phyloP scores from a whole-genome alignment of 2,113 vertebrate genomes.

The Campylorhamphus procurvoides region DNA sequence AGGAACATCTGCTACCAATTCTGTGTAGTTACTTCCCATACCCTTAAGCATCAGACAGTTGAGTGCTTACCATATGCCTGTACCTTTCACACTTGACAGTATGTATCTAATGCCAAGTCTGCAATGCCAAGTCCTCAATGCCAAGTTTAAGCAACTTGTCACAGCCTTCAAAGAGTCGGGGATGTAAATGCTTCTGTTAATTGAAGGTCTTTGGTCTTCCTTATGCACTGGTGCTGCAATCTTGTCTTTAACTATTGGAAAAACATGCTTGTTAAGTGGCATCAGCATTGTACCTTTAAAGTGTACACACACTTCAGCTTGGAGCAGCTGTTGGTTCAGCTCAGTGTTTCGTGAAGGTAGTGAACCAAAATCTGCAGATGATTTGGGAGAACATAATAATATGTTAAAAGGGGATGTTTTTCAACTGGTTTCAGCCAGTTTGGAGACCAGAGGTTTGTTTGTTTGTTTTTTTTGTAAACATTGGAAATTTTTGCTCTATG shows the following conservation, averaged over 20 bases:
- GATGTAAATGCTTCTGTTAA: neutral
- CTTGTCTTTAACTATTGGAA: neutral
- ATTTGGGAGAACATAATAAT: neutral
- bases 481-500: neutral
- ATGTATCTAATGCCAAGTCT: neutral
- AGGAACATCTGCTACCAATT: neutral
- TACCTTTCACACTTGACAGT: slow-evolving; percentile 13
- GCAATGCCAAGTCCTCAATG: neutral
- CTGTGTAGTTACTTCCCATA: neutral
- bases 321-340: neutral
- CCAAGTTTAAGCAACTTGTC: neutral
- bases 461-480: neutral
- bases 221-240: neutral
- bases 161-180: neutral
- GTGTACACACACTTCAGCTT: neutral
- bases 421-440: neutral
- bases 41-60: neutral
- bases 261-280: neutral
- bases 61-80: slow-evolving; percentile 19
- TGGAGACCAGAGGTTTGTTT: slow-evolving; percentile 5
- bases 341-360: neutral
- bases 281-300: neutral
- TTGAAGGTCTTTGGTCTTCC: neutral
- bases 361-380: neutral
- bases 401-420: neutral